phyloP scores from a whole-genome alignment of 2,888 invertebrate genomes.

The Synanthedon myopaeformis region DNA sequence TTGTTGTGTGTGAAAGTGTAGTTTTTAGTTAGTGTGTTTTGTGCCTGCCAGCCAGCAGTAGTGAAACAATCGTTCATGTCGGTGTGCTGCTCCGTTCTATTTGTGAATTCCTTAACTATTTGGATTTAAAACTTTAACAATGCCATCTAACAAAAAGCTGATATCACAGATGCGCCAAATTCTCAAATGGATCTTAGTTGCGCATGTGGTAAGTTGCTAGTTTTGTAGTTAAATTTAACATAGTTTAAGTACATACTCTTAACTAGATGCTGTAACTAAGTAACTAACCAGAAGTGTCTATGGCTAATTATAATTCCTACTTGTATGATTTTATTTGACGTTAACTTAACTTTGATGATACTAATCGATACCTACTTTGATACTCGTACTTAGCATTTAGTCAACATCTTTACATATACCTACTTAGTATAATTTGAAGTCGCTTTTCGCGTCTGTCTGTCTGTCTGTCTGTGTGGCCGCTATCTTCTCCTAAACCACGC shows the following conservation, averaged over 20 bases:
- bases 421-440: too few relatives aligned
- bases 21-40: slow-evolving; percentile 43
- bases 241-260: not conserved
- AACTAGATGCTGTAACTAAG: too few relatives aligned
- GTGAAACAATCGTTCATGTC: slow-evolving; percentile 66
- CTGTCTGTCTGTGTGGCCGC: too few relatives aligned
- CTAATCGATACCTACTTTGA: too few relatives aligned
- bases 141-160: slow-evolving; percentile 63
- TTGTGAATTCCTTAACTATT: slow-evolving; percentile 53
- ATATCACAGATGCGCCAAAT: slow-evolving; percentile 59
- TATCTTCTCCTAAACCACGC: too few relatives aligned
- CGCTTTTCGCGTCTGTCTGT: too few relatives aligned
- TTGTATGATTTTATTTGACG: too few relatives aligned
- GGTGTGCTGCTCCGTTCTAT: slow-evolving; percentile 52
- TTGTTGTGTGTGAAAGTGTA: slow-evolving; percentile 63
- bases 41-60: slow-evolving; percentile 56
- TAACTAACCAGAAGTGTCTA: too few relatives aligned
- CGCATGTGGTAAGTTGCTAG: slow-evolving; percentile 58
- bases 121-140: slow-evolving; percentile 28
- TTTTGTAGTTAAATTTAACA: not conserved
- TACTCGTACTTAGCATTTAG: too few relatives aligned
- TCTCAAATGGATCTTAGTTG: slow-evolving; percentile 57
- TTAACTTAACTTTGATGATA: too few relatives aligned
- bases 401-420: too few relatives aligned
- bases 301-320: too few relatives aligned